Percentiles rank a stretch among this genome's conserved stretches.
phyloP scores from a whole-genome alignment of 2,888 invertebrate species.

The Carabus problematicus region DNA sequence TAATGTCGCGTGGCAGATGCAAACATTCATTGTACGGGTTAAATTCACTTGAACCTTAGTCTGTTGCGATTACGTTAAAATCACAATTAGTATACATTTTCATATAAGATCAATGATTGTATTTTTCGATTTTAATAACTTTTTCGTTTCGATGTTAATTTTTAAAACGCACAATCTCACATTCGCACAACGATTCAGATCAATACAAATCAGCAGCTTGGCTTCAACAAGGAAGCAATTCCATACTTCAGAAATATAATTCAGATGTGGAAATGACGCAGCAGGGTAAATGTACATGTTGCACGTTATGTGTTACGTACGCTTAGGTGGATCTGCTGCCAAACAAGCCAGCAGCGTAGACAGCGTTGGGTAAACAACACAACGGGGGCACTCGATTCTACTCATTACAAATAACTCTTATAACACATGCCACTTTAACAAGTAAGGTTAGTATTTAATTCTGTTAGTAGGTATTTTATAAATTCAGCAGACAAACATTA shows the following conservation, averaged over 20 bases:
- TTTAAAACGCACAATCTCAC: background rate
- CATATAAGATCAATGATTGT: background rate
- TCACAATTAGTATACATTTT: background rate
- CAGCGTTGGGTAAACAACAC: no score
- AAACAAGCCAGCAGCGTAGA: no score
- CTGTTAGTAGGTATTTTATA: no score
- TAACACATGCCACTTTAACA: background rate
- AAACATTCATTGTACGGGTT: conserved; percentile 9
- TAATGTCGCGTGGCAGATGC: conserved; percentile 16
- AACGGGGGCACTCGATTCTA: no score
- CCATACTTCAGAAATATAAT: conserved; percentile 24
- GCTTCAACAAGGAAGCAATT: conserved; percentile 20
- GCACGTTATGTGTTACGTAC: background rate
- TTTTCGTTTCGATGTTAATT: background rate
- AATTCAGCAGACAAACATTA: no score
- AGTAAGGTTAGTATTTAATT: background rate
- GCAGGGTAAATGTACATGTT: background rate
- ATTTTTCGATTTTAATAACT: background rate
- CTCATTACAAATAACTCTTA: background rate
- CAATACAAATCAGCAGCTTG: conserved; percentile 18
- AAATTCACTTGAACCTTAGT: background rate
- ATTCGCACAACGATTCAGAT: background rate
- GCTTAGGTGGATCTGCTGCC: no score
- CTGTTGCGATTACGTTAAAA: background rate
- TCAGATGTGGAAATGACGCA: conserved; percentile 22